Evolutionary conservation across 2,888 invertebrate genomes (phyloP).

Genomic region (Caenorhabditis sp.): DNA sequence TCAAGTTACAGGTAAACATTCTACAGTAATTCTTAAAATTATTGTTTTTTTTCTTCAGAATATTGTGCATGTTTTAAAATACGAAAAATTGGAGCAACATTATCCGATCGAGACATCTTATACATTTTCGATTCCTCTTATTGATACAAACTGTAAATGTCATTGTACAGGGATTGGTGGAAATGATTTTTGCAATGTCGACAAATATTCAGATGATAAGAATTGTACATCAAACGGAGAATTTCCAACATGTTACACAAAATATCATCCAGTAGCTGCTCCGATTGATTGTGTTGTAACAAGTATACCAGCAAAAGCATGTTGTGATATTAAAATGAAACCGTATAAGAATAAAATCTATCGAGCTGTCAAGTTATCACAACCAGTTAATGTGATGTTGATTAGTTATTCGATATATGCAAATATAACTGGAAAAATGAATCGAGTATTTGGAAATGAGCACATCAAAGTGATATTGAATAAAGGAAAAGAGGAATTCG

Average conservation of each 20-base stretch:
- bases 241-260: conserved; percentile 37
- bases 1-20: conserved; percentile 19
- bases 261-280: conserved; percentile 33
- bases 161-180: conserved; percentile 29
- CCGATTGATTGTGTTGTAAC: conserved; percentile 33
- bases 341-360: conserved; percentile 26
- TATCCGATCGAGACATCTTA: conserved; percentile 42
- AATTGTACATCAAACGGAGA: conserved; percentile 31
- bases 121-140: conserved; percentile 32
- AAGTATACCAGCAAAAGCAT: conserved; percentile 37
- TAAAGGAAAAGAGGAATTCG: conserved; percentile 38
- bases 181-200: conserved; percentile 34
- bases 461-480: conserved; percentile 17
- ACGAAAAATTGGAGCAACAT: conserved; percentile 36
- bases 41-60: conserved; percentile 17
- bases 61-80: conserved; percentile 34
- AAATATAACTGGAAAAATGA: conserved; percentile 32
- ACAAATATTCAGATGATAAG: conserved; percentile 36
- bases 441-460: conserved; percentile 29
- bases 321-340: conserved; percentile 35
- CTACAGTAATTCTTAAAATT: not conserved
- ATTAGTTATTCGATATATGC: conserved; percentile 34
- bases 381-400: conserved; percentile 27
- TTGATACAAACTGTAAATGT: conserved; percentile 42
- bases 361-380: conserved; percentile 33